phyloP scores from a whole-genome alignment of 2,888 invertebrate species.

The Tribolium freemani region DNA sequence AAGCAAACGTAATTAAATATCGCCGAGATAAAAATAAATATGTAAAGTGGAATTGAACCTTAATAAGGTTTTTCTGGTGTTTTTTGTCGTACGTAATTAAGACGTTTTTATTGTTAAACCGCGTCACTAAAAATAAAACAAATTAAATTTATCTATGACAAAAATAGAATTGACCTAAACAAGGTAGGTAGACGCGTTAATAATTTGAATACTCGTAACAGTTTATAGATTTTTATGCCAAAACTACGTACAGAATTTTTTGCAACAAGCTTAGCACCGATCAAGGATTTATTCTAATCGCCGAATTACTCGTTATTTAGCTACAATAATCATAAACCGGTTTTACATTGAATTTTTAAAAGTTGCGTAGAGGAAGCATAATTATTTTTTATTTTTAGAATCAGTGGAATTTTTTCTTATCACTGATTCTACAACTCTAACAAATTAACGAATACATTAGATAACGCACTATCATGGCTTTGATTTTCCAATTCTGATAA shows the following conservation, averaged over 20 bases:
- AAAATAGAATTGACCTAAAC: slow-evolving; percentile 36
- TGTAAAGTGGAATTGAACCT: neutral
- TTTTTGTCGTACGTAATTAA: neutral
- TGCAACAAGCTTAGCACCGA: neutral
- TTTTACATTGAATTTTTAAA: neutral
- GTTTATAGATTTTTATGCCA: neutral
- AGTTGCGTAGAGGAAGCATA: neutral
- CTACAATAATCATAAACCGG: neutral
- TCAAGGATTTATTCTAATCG: neutral
- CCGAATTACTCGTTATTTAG: neutral
- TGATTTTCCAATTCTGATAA: neutral
- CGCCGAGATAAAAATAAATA: neutral
- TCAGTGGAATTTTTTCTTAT: neutral
- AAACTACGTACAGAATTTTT: neutral
- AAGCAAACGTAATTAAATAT: neutral
- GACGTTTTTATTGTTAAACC: neutral
- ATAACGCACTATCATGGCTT: neutral
- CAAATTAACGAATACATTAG: neutral
- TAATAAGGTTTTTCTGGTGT: neutral
- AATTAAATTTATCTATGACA: slow-evolving; percentile 28
- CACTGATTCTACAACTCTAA: neutral
- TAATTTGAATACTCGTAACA: slow-evolving; percentile 10
- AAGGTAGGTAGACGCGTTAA: slow-evolving; percentile 17
- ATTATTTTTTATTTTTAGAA: neutral
- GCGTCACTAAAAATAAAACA: slow-evolving; percentile 26